Conservation (phyloP, 2,888 invertebrate genomes). For the Napeogenes sylphis region DNA sequence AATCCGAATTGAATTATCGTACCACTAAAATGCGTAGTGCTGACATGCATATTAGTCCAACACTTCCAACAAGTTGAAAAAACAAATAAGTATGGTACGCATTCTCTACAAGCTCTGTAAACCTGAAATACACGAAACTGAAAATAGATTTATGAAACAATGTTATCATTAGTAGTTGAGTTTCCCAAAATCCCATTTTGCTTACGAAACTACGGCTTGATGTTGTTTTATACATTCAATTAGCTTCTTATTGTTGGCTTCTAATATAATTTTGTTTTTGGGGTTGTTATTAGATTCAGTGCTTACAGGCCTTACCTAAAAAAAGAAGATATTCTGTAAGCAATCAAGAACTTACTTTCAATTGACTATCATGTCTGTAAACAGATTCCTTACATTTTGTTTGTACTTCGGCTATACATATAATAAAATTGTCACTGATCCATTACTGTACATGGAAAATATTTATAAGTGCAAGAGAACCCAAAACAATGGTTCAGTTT, state of each 20-base stretch:
- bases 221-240: slow-evolving; percentile 60
- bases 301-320: slow-evolving; percentile 29
- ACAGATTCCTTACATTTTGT: no score
- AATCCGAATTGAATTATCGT: slow-evolving; percentile 33
- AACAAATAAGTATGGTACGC: slow-evolving; percentile 70
- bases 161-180: background rate
- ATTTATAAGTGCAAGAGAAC: no score
- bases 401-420: no score
- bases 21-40: slow-evolving; percentile 59
- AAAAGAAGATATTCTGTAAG: slow-evolving; percentile 1
- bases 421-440: no score
- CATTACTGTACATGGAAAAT: no score
- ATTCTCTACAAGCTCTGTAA: slow-evolving; percentile 63
- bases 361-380: no score
- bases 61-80: slow-evolving; percentile 73
- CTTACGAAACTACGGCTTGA: slow-evolving; percentile 58
- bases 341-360: background rate
- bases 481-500: no score
- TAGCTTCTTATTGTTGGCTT: slow-evolving; percentile 45
- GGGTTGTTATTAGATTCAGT: slow-evolving; percentile 15
- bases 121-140: slow-evolving; percentile 46
- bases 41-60: slow-evolving; percentile 69
- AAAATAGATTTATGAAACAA: background rate
- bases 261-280: slow-evolving; percentile 19
- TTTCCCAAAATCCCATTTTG: slow-evolving; percentile 7